These are phyloP conservation scores for Trichomalopsis sarcophagae DNA, from an alignment of 1,140 invertebrate species.

Conservation along the genomic window DNA sequence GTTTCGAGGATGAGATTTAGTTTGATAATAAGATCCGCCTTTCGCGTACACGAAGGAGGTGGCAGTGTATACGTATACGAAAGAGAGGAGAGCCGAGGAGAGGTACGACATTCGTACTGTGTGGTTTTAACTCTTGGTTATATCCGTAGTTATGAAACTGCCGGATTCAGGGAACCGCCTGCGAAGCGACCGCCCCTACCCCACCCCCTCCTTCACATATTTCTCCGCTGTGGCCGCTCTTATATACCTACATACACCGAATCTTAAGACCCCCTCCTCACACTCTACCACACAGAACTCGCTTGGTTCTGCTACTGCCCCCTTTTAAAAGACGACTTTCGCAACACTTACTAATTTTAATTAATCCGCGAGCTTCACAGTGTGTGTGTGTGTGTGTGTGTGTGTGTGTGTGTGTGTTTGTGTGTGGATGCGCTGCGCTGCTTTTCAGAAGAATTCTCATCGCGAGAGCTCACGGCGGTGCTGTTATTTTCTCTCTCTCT, in stretches of 20 bases:
- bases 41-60: conserved; percentile 53
- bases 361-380: conserved; percentile 37
- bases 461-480: background rate
- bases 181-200: background rate
- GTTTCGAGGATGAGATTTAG: conserved; percentile 71
- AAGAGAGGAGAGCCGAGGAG: conserved; percentile 57
- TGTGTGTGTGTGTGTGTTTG: background rate
- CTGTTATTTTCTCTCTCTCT: background rate
- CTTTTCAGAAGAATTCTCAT: background rate
- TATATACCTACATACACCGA: background rate
- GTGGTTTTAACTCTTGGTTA: conserved; percentile 75
- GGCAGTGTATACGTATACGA: background rate
- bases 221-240: conserved; percentile 1
- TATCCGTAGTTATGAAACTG: conserved; percentile 73
- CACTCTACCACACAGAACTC: background rate
- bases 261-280: conserved; percentile 41
- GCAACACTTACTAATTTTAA: conserved; percentile 51
- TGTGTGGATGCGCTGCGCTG: background rate
- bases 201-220: background rate
- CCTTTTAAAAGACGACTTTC: conserved; percentile 41
- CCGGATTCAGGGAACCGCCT: conserved; percentile 65
- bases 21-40: conserved; percentile 72
- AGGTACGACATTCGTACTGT: conserved; percentile 74
- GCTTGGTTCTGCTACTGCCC: background rate
- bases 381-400: background rate